Evolutionary conservation across 2,888 invertebrate species (phyloP).

Genomic region (Apoda limacodes): DNA sequence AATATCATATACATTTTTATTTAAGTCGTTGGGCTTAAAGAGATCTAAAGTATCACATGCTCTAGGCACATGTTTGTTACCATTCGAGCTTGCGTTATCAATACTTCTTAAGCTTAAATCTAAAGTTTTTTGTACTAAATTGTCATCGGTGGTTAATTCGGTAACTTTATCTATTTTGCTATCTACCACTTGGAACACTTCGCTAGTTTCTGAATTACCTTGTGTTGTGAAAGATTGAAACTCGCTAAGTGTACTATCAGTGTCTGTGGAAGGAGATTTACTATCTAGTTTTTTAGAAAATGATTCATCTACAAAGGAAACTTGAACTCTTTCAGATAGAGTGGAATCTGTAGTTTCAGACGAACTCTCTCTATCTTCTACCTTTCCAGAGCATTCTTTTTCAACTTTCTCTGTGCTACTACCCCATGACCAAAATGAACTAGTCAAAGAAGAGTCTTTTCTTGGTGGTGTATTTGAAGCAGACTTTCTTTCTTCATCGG

Average conservation of each 20-base stretch:
- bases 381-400: slow-evolving; percentile 21
- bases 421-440: slow-evolving; percentile 65
- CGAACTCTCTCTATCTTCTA: slow-evolving; percentile 38
- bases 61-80: slow-evolving; percentile 25
- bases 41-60: slow-evolving; percentile 51
- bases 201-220: slow-evolving; percentile 29
- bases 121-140: slow-evolving; percentile 62
- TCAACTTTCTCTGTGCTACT: slow-evolving; percentile 38
- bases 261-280: slow-evolving; percentile 60
- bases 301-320: slow-evolving; percentile 56
- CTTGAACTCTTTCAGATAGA: slow-evolving; percentile 56
- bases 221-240: slow-evolving; percentile 46
- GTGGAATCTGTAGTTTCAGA: slow-evolving; percentile 59
- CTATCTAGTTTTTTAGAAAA: slow-evolving; percentile 57
- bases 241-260: slow-evolving; percentile 58
- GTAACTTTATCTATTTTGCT: slow-evolving; percentile 36
- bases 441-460: slow-evolving; percentile 52
- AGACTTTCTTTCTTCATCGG: slow-evolving; percentile 53
- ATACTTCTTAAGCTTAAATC: slow-evolving; percentile 49
- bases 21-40: slow-evolving; percentile 52
- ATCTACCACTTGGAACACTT: slow-evolving; percentile 17
- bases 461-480: slow-evolving; percentile 52
- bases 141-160: slow-evolving; percentile 58
- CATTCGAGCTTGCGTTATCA: slow-evolving; percentile 31
- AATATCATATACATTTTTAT: slow-evolving; percentile 31